Evolutionary conservation across 2,797 vertebrate genomes (phyloP), one percentile per base, ranked within the genome.

Genomic region (Cynopterus sphinx): DNA sequence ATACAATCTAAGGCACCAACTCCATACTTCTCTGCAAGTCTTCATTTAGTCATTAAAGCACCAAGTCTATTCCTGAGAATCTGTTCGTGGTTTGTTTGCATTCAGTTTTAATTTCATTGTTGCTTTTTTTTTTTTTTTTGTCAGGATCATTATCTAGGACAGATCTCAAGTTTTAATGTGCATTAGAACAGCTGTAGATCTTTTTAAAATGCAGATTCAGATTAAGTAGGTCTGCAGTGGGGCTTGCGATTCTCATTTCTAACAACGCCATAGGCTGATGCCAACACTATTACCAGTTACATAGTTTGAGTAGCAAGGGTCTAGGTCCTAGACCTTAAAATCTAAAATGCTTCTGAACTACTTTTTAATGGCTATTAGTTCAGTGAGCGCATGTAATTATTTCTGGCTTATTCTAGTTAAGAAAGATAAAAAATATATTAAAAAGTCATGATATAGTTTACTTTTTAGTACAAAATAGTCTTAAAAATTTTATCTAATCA

Each of bases 391-490:
- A 81, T 91, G 1, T 78, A 74, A 70, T 88, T 77, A 70, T 67
- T 93, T 87, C 53, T 94, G 46, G 10, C 39, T 94, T 85, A 85
- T 39, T 84, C 65, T 93, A 87, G 31, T 78, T 94, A 86, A 96
- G 67, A 91, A 96, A 88, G 55, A 88, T 59, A 90, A 49, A 90
- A 49, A 63, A 33, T 84, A 57, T 51, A 53, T 43, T 91, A 61
- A 57, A 90, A 94, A 85, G n/a, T 51, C 43, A 96, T 41, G 86
- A 13, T 73, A 9, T 85, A 70, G 51, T 57, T 91, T 96, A 93
- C 39, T 91, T 63, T 63, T 88, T 68, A 81, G 24, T 95, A 7
- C 71, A 49, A 84, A 68, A 46, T 67, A 73, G 21, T 78, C 63
- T 9, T 6, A 4, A 43, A 59, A 11, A 1, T 75, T 87, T 95